Base-by-base conservation (phyloP, 2,888 invertebrate species). In the Drosophila picticornis region DNA sequence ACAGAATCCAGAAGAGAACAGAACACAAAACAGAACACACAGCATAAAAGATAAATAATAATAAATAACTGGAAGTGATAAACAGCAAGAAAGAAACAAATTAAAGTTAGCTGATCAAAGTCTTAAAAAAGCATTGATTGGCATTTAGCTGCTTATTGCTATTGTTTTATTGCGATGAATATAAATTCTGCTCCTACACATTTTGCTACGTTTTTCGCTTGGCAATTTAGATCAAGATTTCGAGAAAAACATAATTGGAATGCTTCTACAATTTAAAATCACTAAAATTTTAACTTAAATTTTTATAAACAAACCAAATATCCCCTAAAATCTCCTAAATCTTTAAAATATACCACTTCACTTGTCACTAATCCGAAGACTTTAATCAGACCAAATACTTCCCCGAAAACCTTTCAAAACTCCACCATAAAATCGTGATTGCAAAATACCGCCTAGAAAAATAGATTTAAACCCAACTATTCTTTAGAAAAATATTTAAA, bases 1-100 rank as follows among this genome's bases (percentile, higher is more conserved):
- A 78, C 36, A 36, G 53, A 55, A 25, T 10, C 22, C 25, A 46
- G 9, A 25, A 43, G 2, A 40, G n/a, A 40, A n/a, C 13, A 32
- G 4, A 31, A 11, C 50, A 43, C 1, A n/a, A 19, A 16, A 19
- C 11, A 34, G 10, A 34, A 16, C 52, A 48, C 19, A 29, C 32
- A 51, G 27, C 46, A 52, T 4, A 36, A 38, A n/a, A 40, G 22
- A 31, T 31, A 56, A 25, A 19, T 1, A 57, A 19, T 1, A 57
- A 34, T 19, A 29, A 51, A 40, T 11, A 60, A 5, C 22, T n/a
- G 10, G 1, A 69, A 29, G 7, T 2, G 10, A 6, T 22, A n/a
- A 6, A 22, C 11, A 22, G 16, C 34, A 25, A 25, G 11, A 0
- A 27, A n/a, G 13, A 4, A 36, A n/a, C 7, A n/a, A n/a, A 0